Evolutionary conservation across 1,140 invertebrate species (phyloP), one percentile per base, ranked within the genome.

Genomic region (Elymnias hypermnestra): DNA sequence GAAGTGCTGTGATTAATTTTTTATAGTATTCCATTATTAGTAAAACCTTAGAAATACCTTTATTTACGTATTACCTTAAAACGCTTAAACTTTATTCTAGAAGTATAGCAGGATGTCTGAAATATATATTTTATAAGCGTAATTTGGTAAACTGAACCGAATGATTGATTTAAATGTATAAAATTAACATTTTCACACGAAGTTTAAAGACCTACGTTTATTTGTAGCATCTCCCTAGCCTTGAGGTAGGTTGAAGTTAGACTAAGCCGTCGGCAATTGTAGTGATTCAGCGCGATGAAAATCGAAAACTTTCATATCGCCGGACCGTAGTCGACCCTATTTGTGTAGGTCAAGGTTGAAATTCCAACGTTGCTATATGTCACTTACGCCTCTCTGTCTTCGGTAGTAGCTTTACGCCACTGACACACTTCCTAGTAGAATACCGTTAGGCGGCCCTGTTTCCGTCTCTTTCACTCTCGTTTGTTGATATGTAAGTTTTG

Each of bases 371-470:
- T 22, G 28, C 3, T 6, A 5, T 25, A 5, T 57, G 17, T 7
- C 35, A 62, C 57, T 73, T 82, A 65, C 69, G 63, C 63, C 72
- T 61, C 68, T 53, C 53, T 52, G 49, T 26, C 51, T 50, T 45
- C 43, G 56, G 35, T 52, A 42, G 35, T 21, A 39, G 50, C 37
- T 69, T 71, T 78, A 83, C 77, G 77, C 79, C 64, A 84, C 75
- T 84, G 75, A 84, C 81, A 84, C 63, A 84, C 81, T 84, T 82
- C 79, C 75, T 72, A 56, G 62, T 65, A 65, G 33, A 31, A 17
- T 79, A 79, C 81, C 81, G 81, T 84, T 84, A 84, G 67, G 50
- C 71, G 81, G 72, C 81, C 77, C 74, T 72, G 68, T 84, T 84
- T 40, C 63, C 60, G 57, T 81, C 68, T 79, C 77, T 69, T 75